Percentiles rank a stretch among this genome's conserved stretches.
phyloP scores from a whole-genome alignment of 1,140 invertebrate species.

The Dreissena rostriformis region DNA sequence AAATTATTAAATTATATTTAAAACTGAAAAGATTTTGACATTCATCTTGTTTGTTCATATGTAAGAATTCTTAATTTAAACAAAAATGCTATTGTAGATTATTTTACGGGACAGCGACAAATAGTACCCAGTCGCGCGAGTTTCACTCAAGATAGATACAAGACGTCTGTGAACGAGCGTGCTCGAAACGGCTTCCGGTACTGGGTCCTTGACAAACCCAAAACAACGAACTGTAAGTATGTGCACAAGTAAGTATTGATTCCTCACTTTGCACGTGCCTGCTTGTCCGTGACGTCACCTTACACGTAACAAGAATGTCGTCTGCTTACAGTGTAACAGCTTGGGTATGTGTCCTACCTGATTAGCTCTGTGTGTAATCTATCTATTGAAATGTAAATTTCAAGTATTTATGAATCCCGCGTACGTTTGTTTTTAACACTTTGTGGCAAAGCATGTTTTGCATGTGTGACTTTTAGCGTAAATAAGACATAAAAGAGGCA shows the following conservation, averaged over 20 bases:
- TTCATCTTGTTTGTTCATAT: too few species aligned
- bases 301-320: not conserved
- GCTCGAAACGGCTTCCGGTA: slow-evolving; percentile 72
- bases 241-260: slow-evolving; percentile 55
- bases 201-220: slow-evolving; percentile 70
- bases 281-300: not conserved
- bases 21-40: too few species aligned
- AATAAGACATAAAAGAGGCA: too few species aligned
- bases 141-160: not conserved
- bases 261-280: not conserved
- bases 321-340: slow-evolving; percentile 12
- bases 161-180: slow-evolving; percentile 56
- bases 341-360: too few species aligned
- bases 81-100: slow-evolving; percentile 36
- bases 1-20: too few species aligned
- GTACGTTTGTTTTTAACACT: too few species aligned
- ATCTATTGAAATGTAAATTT: too few species aligned
- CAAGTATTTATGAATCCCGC: too few species aligned
- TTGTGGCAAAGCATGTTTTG: too few species aligned
- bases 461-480: too few species aligned
- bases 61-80: too few species aligned
- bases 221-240: slow-evolving; percentile 69
- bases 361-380: too few species aligned
- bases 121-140: slow-evolving; percentile 19
- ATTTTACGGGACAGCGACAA: slow-evolving; percentile 31